These are phyloP conservation scores for Caenorhabditis doughertyi DNA, from an alignment of 2,888 invertebrate genomes.

Conservation along the genomic window DNA sequence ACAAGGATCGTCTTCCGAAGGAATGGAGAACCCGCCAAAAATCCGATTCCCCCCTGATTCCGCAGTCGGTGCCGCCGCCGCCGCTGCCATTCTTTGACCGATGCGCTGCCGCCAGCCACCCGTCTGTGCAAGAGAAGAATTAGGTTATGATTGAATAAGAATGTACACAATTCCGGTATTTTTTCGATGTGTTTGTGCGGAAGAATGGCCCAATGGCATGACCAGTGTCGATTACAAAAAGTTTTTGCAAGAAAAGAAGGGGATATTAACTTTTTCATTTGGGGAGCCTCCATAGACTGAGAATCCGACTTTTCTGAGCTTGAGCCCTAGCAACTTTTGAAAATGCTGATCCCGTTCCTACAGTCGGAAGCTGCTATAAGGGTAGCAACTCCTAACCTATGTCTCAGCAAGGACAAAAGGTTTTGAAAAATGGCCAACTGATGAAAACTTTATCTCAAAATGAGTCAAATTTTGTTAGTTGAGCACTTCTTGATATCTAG, in stretches of 20 bases:
- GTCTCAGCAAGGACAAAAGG: too few relatives aligned
- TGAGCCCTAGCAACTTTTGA: too few relatives aligned
- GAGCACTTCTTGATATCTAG: too few relatives aligned
- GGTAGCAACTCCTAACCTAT: too few relatives aligned
- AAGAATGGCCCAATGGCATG: conserved; percentile 1
- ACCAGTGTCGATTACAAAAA: conserved; percentile 12
- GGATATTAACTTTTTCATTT: too few relatives aligned
- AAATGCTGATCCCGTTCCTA: too few relatives aligned
- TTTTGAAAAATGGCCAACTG: too few relatives aligned
- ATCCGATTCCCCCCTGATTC: conserved; percentile 26
- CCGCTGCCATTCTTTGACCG: conserved; percentile 58
- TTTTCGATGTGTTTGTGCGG: neutral
- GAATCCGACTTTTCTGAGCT: neutral
- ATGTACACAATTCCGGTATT: conserved; percentile 26
- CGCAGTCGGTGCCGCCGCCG: neutral
- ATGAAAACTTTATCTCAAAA: too few relatives aligned
- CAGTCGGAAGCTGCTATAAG: too few relatives aligned
- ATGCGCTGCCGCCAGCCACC: conserved; percentile 28
- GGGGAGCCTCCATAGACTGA: too few relatives aligned
- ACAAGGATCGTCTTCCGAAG: conserved; percentile 44
- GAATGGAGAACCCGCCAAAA: neutral
- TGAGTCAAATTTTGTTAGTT: too few relatives aligned
- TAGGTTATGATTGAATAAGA: conserved; percentile 47
- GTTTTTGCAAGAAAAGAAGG: neutral
- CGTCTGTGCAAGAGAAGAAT: neutral